phyloP scores from a whole-genome alignment of 2,113 vertebrate genomes.

The Promerops cafer region DNA sequence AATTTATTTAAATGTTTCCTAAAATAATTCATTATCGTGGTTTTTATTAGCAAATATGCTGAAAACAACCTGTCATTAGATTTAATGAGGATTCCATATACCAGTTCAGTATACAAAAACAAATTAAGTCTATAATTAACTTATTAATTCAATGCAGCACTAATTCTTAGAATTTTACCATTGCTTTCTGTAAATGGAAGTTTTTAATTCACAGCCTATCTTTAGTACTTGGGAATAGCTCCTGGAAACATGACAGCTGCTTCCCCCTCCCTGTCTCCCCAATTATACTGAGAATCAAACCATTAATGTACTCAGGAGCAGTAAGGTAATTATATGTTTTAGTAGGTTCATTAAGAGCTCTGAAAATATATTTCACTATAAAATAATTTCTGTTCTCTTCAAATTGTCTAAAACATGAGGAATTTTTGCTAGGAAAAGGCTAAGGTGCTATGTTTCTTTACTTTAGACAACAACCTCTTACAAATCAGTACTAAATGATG shows the following conservation, averaged over 20 bases:
- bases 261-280: neutral
- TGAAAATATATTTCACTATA: neutral
- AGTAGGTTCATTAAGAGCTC: constrained; percentile 21
- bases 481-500: constrained; percentile 72
- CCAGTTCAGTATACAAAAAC: neutral
- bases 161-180: neutral
- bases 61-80: neutral
- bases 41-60: neutral
- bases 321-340: constrained; percentile 38
- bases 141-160: neutral
- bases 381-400: neutral
- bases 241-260: constrained; percentile 5
- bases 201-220: neutral
- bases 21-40: neutral
- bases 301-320: constrained; percentile 2
- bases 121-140: constrained; percentile 3
- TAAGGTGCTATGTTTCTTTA: constrained; percentile 39
- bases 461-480: constrained; percentile 55
- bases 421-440: constrained; percentile 35
- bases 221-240: neutral
- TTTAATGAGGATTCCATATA: neutral
- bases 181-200: neutral
- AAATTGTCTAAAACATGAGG: constrained; percentile 47
- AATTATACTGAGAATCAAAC: neutral
- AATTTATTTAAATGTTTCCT: neutral